Evolutionary conservation across 2,113 vertebrate genomes (phyloP), one percentile per base, ranked within the genome.

Genomic region (Pomatorhinus ruficollis): DNA sequence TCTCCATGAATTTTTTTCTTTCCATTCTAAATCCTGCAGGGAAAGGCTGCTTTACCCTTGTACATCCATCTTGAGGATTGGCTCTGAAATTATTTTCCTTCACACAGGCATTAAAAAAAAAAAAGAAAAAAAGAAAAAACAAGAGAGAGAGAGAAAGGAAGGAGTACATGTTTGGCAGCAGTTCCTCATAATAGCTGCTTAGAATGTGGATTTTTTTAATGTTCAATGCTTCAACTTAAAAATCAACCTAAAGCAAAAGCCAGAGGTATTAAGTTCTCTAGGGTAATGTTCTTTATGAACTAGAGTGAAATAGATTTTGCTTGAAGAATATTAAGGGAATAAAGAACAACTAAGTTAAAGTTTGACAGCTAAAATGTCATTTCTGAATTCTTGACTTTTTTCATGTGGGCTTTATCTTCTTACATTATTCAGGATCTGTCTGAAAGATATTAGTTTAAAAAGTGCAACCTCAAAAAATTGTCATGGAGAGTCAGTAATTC

Each of bases 391-490:
- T 97, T 97, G 80, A 89, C 94, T 97, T 97, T 95, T 92, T 98
- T 97, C 94, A 75, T 97, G 84, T 97, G 93, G 95, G 94, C 87
- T 98, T 98, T 98, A 96, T 97, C 95, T 95, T 98, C 97, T 97
- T 98, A 98, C 95, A 98, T 98, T 98, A 98, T 98, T 98, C 97
- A 98, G 94, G 96, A 97, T 97, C 95, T 98, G 97, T 97, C 96
- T 97, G 95, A 97, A 95, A 97, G 93, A 98, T 98, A 98, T 98
- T 98, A 98, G 97, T 98, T 98, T 98, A 97, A 93, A 98, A 96
- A 97, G 97, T 95, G 86, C 93, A 97, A 88, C 90, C 92, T 97
- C 97, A 88, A 97, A 98, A 97, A 95, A 97, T 98, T 98, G 96
- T 97, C 97, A 97, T 49, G 35, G 77, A 97, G 97, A 98, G 92